Evolutionary conservation across 2,888 invertebrate genomes (phyloP), one percentile per base, ranked within the genome.

Genomic region (Drosophila crucigera): DNA sequence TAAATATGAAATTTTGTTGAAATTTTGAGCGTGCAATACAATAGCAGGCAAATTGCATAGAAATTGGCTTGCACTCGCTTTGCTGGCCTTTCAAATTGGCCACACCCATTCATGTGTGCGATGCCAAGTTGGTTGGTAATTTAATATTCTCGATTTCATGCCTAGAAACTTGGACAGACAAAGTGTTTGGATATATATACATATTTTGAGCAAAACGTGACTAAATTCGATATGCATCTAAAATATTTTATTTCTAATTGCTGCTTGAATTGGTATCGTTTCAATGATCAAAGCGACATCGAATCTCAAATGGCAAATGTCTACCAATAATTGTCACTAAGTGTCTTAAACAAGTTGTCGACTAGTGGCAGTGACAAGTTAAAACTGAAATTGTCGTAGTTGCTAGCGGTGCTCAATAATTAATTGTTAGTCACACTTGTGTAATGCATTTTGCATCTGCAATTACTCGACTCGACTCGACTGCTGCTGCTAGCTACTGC

Each of bases 351-450:
- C 52, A 76, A 54, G 64, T 68, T 77, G 68, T 68, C 61, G 28
- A 49, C 69, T 61, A 60, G 31, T 28, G 52, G 11, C 33, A 35
- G 11, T 4, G 33, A 16, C 54, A 66, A 56, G 52, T 55, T 62
- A 43, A 54, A 52, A 47, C 14, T 37, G 33, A 39, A 39, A 68
- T 41, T 58, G 37, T 28, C 14, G 43, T 25, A 22, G 11, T 25
- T 33, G 41, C 19, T 47, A 1, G 19, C 62, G 60, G 33, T 30
- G 35, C 56, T 79, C 65, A 79, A 79, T 79, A 76, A 79, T 79
- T 79, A 78, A 79, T 79, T 78, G 78, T 73, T 78, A 73, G 78
- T 67, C 83, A 80, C 85, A 86, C 88, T 82, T 85, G 80, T 68
- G 73, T 74, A 80, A 63, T 70, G 67, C 68, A 77, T 73, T 66